These are phyloP conservation scores for Ceratotherium simum DNA, from an alignment of 2,113 vertebrate species.

Conservation along the genomic window DNA sequence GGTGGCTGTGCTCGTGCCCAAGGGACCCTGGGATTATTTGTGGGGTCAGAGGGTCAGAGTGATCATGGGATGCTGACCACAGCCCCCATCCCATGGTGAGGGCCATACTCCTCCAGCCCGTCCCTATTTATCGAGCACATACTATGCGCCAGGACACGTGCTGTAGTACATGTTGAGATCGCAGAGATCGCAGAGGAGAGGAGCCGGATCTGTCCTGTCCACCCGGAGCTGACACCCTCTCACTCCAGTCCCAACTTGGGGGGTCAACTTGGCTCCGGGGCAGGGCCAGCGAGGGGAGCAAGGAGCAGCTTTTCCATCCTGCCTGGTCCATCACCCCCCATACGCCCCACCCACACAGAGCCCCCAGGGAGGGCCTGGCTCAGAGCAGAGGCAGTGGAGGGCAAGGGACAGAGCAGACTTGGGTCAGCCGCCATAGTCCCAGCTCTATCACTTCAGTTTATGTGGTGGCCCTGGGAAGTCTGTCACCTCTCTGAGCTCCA, in stretches of 20 bases:
- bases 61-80: accelerated
- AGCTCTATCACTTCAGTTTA: background rate
- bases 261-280: background rate
- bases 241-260: background rate
- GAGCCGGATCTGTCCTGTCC: background rate
- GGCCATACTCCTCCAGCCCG: background rate
- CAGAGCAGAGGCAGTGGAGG: background rate
- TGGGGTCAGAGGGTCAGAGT: background rate
- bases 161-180: accelerated
- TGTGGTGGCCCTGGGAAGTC: background rate
- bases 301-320: background rate
- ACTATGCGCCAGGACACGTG: background rate
- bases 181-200: background rate
- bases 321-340: background rate
- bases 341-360: background rate
- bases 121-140: accelerated
- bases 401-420: background rate
- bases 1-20: accelerated
- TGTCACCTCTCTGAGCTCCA: background rate
- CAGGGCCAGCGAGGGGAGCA: accelerated
- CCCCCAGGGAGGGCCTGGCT: background rate
- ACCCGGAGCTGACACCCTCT: background rate
- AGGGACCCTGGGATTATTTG: background rate
- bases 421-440: background rate
- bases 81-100: background rate